Conservation (phyloP, 2,797 vertebrate genomes). For the Aplochiton taeniatus region DNA sequence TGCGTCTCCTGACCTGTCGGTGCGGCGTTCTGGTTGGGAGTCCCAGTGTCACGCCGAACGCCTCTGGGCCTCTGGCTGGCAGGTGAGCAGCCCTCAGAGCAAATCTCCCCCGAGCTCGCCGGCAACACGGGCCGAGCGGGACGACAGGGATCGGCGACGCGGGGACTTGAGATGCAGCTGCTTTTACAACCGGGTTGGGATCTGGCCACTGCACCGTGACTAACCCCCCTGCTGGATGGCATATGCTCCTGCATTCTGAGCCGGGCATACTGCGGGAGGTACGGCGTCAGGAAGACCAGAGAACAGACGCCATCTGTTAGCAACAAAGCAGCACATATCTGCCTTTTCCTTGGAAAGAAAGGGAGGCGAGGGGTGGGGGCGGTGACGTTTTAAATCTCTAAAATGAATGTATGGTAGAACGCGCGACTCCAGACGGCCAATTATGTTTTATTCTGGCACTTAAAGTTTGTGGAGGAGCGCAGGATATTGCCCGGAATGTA, state of each 20-base stretch:
- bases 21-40: slow-evolving; percentile 45
- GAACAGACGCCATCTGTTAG: slow-evolving; percentile 82
- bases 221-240: slow-evolving; percentile 80
- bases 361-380: slow-evolving; percentile 41
- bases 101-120: slow-evolving; percentile 66
- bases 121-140: slow-evolving; percentile 58
- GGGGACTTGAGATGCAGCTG: slow-evolving; percentile 72
- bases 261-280: slow-evolving; percentile 73
- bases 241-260: slow-evolving; percentile 82
- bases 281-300: slow-evolving; percentile 60
- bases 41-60: slow-evolving; percentile 55
- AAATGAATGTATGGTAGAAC: slow-evolving; percentile 66
- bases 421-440: slow-evolving; percentile 77
- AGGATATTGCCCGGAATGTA: slow-evolving; percentile 80
- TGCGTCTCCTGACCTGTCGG: slow-evolving; percentile 38
- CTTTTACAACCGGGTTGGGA: slow-evolving; percentile 84
- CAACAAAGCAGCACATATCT: slow-evolving; percentile 69
- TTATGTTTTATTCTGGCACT: slow-evolving; percentile 82
- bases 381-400: slow-evolving; percentile 54
- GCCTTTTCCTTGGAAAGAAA: not conserved
- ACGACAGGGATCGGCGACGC: slow-evolving; percentile 64
- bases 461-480: slow-evolving; percentile 77
- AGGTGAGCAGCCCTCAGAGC: slow-evolving; percentile 60
- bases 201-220: slow-evolving; percentile 78
- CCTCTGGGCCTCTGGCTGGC: slow-evolving; percentile 53